Percentiles rank a stretch among this genome's conserved stretches.
phyloP scores from a whole-genome alignment of 2,113 vertebrate genomes.

The Hyperopisus bebe region DNA sequence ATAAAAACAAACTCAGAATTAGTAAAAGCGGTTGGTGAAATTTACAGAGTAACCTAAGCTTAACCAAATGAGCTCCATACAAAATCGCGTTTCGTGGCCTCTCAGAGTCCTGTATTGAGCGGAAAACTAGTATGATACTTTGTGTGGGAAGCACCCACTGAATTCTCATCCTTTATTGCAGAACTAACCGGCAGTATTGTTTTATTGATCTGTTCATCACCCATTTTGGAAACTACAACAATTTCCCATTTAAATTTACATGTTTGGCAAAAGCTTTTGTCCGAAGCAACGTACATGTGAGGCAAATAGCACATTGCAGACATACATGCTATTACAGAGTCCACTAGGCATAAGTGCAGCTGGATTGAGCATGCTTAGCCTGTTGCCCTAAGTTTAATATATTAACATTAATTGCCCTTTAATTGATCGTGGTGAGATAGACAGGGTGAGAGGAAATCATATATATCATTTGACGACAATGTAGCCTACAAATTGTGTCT shows the following conservation, averaged over 20 bases:
- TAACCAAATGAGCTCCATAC: neutral
- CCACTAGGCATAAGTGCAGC: neutral
- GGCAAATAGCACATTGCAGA: neutral
- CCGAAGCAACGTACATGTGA: neutral
- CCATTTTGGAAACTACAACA: neutral
- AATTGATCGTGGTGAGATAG: neutral
- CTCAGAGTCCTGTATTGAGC: neutral
- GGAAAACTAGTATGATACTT: neutral
- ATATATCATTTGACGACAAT: neutral
- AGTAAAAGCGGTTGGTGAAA: neutral
- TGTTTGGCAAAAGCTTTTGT: neutral
- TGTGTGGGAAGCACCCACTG: neutral
- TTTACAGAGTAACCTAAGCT: neutral
- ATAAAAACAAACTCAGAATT: neutral
- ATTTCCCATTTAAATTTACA: neutral
- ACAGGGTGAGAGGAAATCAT: neutral
- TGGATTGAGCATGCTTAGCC: neutral
- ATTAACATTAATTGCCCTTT: neutral
- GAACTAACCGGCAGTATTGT: neutral
- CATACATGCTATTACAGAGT: neutral
- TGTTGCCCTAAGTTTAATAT: neutral
- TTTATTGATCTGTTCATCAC: neutral
- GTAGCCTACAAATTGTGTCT: neutral
- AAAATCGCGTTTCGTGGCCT: neutral
- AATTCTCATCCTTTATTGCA: neutral